Percentiles rank a stretch among this genome's conserved stretches.
phyloP scores from a whole-genome alignment of 2,797 vertebrate genomes.

The Pseudotriccus pelzelni region DNA sequence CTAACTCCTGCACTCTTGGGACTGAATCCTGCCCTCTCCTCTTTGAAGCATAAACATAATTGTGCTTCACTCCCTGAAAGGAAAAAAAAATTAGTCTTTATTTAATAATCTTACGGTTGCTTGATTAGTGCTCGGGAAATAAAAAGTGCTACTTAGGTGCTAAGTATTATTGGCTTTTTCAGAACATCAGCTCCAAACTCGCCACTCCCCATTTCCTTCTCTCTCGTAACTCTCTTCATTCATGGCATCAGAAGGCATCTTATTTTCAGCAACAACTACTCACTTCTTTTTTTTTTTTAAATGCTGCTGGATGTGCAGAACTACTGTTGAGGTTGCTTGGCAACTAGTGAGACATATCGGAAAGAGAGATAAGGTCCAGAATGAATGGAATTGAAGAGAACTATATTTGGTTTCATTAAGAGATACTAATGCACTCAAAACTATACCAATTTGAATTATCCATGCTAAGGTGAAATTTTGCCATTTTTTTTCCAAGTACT shows the following conservation, averaged over 20 bases:
- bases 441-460: background rate
- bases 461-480: background rate
- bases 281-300: background rate
- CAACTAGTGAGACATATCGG: slow-evolving; percentile 39
- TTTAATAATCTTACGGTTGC: background rate
- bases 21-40: background rate
- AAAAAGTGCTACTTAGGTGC: background rate
- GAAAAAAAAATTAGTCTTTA: background rate
- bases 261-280: slow-evolving; percentile 58
- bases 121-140: slow-evolving; percentile 9
- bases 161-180: slow-evolving; percentile 21
- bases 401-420: slow-evolving; percentile 27
- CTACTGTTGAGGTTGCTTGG: slow-evolving; percentile 52
- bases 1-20: background rate
- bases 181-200: background rate
- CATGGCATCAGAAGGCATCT: slow-evolving; percentile 50
- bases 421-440: slow-evolving; percentile 4
- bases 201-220: background rate
- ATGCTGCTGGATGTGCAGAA: slow-evolving; percentile 45
- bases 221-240: slow-evolving; percentile 19
- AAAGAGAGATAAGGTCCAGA: slow-evolving; percentile 27
- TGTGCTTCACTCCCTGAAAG: background rate
- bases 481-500: background rate
- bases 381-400: slow-evolving; percentile 46
- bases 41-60: background rate